These are phyloP conservation scores for Heteromyza rotundicornis DNA, from an alignment of 2,888 invertebrate genomes.

Conservation along the genomic window DNA sequence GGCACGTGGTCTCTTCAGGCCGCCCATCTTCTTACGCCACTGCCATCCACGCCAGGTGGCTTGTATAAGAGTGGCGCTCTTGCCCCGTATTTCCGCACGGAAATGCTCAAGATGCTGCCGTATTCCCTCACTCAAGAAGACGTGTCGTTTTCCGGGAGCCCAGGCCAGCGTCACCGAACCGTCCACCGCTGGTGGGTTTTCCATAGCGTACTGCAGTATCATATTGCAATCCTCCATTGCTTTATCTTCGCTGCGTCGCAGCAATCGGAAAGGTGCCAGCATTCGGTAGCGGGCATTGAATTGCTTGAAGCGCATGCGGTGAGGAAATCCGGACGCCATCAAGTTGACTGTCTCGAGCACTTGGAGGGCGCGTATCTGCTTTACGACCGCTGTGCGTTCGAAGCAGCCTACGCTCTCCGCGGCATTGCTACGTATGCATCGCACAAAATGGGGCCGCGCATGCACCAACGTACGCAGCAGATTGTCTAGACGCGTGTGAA, in stretches of 20 bases:
- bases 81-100: slow-evolving; percentile 76
- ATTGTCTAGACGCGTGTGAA: slow-evolving; percentile 92
- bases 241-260: slow-evolving; percentile 73
- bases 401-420: slow-evolving; percentile 82
- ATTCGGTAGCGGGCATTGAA: slow-evolving; percentile 87
- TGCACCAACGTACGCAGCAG: slow-evolving; percentile 89
- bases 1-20: slow-evolving; percentile 40
- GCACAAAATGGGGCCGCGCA: slow-evolving; percentile 92
- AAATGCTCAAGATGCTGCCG: slow-evolving; percentile 87
- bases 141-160: slow-evolving; percentile 91
- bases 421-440: slow-evolving; percentile 88
- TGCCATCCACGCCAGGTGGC: slow-evolving; percentile 85
- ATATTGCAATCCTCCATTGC: slow-evolving; percentile 77
- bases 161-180: slow-evolving; percentile 78
- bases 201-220: slow-evolving; percentile 75
- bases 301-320: slow-evolving; percentile 92
- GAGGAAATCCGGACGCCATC: slow-evolving; percentile 94
- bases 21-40: slow-evolving; percentile 72
- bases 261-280: slow-evolving; percentile 78
- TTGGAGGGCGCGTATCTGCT: slow-evolving; percentile 87
- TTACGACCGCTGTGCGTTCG: slow-evolving; percentile 82
- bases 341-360: slow-evolving; percentile 94
- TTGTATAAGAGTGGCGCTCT: slow-evolving; percentile 84
- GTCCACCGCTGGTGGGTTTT: slow-evolving; percentile 66
- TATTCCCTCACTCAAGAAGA: slow-evolving; percentile 92